Base-by-base conservation (phyloP, 2,888 invertebrate species). In the Drosophila rellima region DNA sequence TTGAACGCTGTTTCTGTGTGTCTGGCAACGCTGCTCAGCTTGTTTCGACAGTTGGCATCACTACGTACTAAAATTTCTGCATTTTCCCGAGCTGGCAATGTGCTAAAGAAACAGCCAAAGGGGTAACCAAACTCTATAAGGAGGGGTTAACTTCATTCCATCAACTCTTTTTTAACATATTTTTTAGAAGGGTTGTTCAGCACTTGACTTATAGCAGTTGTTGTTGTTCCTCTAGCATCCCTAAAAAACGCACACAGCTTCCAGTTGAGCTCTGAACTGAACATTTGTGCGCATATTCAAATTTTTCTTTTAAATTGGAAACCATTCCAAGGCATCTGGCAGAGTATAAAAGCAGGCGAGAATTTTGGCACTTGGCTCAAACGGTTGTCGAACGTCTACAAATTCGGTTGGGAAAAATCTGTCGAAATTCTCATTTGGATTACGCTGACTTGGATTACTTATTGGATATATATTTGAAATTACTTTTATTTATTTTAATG, bases 211-310 rank as follows among this genome's bases (percentile, higher is more conserved):
- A 1, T 13, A 60, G 39, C 20, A 60, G 39, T 17, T 50, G 31
- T 35, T 29, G 13, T 13, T 26, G 33, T n/a, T 31, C 29, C 23
- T 39, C 15, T 26, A 31, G 17, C 60, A 69, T 23, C 78, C 64
- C 65, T 48, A 54, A 57, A 63, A 56, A 37, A 5, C n/a, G 0
- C 44, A 40, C 0, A 20, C 26, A 65, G 44, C 55, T 73, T 70
- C 67, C 60, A 78, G 74, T 73, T 71, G 35, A 13, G 6, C 37
- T 51, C 44, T 37, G 44, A 37, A 33, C 35, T 65, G 15, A 17
- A 17, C 57, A 57, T 54, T 72, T 73, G 57, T 90, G 90, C 90
- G 90, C 90, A 91, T 91, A 90, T 89, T 90, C 88, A 90, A 90
- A 91, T 90, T 90, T 90, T 2, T 10, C 13, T 17, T 77, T 79